These are phyloP conservation scores for Mustela lutreola DNA, from an alignment of 2,113 vertebrate genomes.

Conservation along the genomic window DNA sequence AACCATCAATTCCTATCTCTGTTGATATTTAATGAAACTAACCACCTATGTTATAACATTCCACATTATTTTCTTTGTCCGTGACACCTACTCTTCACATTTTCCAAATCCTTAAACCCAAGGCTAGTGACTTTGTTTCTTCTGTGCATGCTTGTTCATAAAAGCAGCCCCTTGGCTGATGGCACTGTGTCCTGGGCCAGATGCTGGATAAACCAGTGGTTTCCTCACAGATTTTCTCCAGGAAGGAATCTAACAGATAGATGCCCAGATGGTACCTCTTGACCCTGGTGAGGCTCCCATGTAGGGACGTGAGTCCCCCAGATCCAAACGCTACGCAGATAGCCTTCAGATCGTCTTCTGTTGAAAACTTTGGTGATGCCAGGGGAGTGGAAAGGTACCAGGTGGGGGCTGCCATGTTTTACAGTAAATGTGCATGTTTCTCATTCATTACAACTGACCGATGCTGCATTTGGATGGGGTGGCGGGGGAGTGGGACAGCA, in stretches of 20 bases:
- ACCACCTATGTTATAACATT: neutral
- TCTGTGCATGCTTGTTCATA: neutral
- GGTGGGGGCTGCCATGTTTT: neutral
- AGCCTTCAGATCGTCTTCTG: neutral
- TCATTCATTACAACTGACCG: neutral
- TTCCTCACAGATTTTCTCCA: accelerated
- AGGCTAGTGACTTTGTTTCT: neutral
- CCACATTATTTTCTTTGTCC: neutral
- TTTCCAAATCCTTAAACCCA: neutral
- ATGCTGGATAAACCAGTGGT: neutral
- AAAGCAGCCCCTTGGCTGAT: accelerated
- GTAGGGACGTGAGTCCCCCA: no score
- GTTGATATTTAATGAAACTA: neutral
- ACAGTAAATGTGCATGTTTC: accelerated
- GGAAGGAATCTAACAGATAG: no score
- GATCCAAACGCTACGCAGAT: no score
- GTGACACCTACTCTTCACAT: neutral
- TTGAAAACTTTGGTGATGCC: neutral
- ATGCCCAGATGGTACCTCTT: no score
- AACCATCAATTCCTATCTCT: no score
- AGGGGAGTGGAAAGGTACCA: neutral
- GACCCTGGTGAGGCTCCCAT: neutral
- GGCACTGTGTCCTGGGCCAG: accelerated
- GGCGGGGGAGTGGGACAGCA: accelerated
- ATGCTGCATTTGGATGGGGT: neutral